Base-by-base conservation (phyloP, 64 coral and sea anemone species). In the Montipora efflorescens region DNA sequence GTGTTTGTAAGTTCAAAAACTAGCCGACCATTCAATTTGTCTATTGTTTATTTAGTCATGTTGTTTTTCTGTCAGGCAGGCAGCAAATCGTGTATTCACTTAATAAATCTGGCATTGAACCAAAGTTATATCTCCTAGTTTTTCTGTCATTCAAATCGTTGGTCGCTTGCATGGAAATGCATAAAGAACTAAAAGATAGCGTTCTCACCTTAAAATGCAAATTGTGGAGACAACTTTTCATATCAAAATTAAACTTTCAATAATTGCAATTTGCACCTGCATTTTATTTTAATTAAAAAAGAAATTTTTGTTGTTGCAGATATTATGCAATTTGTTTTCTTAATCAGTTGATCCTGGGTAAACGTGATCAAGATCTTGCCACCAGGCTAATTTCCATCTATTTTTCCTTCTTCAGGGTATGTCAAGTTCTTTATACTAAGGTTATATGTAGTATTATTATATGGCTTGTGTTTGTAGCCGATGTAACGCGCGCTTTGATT, bases 291-390 rank as follows among this genome's bases (percentile, higher is more conserved):
- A 73, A 21, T 13, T 79, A 5, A 48, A 64, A 66, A 1, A 59
- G 67, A 11, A 5, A 62, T 44, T 48, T 47, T 6, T 89, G 23
- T 66, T 13, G 59, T 51, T 92, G 50, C 76, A 94, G 98, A 89
- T 99, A 99, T 86, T 99, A 92, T 94, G 92, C 97, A 16, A 87
- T 99, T 3, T 99, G 98, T 76, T 99, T 99, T 46, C 89, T 99
- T 6, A 99, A 99, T 80, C 98, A 99, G 83, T 81, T 91, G 50
- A 93, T 99, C 64, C 84, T 99, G 15, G 90, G 78, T 58, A 96
- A 96, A 93, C 88, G 88, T 68, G 95, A 99, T 48, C 79, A 76
- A n/a, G 91, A 91, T 19, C 61, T 99, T 48, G 98, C 98, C 67
- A 94, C 91, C 76, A 94, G 88, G 48, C 89, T 99, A 1, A 99